Base-by-base conservation (phyloP, 37 sponge, comb jelly and placozoan species). In the Tethya wilhelma region DNA sequence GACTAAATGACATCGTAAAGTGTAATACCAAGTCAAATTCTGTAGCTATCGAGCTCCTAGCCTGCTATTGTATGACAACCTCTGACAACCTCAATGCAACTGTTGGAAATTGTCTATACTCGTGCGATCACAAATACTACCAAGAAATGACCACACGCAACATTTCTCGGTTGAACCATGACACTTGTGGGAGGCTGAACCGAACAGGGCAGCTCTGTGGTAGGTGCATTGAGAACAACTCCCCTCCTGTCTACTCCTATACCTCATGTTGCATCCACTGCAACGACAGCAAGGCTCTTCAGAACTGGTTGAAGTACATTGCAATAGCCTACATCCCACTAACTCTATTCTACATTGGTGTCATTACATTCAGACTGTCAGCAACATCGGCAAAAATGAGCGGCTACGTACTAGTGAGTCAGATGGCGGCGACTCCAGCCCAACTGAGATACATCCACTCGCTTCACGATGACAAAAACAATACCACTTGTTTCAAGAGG, bases 161-260 rank as follows among this genome's bases (percentile, higher is more conserved):
- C 9, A 3, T 25, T 0, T 14, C 38, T 0, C 22, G 44, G 20
- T 25, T 64, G 12, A 42, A 7, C n/a, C 8, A 67, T 17, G 29
- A 12, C 26, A 44, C 41, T 12, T 81, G 81, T 71, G 44, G 39
- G 11, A 6, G 59, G 62, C 17, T 42, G 25, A 81, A 71, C 29
- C 56, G 81, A 42, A 20, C 1, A 33, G 81, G 81, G 29, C 57
- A 70, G 40, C 33, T 81, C 2, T 81, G 81, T 71, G 71, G 81
- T 26, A 57, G 59, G 22, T 81, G 81, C 57, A 53, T 38, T 7
- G n/a, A 39, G 9, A 46, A 25, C 28, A 41, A 39, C 26, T 29
- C 56, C 2, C 22, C n/a, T 38, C 72, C 81, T 9, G 62, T 81
- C 14, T 71, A 81, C 45, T 71, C 81, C 31, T 81, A 81, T 25